Conservation (phyloP, 2,888 invertebrate species). For the Zhuqinia jingwanae region DNA sequence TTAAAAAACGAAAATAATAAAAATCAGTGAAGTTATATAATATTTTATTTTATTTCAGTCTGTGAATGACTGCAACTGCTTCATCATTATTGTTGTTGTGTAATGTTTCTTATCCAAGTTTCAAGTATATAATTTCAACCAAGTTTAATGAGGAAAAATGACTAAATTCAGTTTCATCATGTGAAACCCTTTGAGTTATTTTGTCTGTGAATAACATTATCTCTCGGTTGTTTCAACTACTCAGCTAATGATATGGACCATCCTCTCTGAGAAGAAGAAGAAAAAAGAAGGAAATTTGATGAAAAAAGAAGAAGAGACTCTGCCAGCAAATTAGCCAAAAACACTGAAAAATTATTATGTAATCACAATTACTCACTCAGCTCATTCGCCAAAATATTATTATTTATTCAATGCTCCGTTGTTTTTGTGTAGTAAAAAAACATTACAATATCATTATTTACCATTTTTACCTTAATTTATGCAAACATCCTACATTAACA, state of each 20-base stretch:
- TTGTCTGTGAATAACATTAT: not conserved
- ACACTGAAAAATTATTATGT: conserved; percentile 10
- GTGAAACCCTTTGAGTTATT: not conserved
- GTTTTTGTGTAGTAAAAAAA: not conserved
- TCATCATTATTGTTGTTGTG: not conserved
- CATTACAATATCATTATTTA: conserved; percentile 4
- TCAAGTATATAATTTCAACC: too few relatives aligned
- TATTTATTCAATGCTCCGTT: conserved; percentile 29
- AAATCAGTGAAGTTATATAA: conserved; percentile 1
- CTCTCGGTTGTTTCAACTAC: too few relatives aligned
- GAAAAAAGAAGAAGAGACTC: conserved; percentile 2
- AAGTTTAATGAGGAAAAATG: conserved; percentile 23
- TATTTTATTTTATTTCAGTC: not conserved
- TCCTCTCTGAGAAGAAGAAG: too few relatives aligned
- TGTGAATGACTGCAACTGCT: not conserved
- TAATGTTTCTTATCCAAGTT: not conserved
- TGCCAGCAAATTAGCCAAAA: conserved; percentile 3
- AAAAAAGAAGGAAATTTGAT: too few relatives aligned
- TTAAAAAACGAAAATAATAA: conserved; percentile 3
- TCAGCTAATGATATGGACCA: too few relatives aligned
- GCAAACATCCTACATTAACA: too few relatives aligned
- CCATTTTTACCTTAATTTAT: conserved; percentile 1
- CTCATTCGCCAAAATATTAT: conserved; percentile 28
- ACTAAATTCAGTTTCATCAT: conserved; percentile 20
- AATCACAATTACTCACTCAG: too few relatives aligned